Conservation (phyloP, 2,113 vertebrate genomes). For the Empidonax traillii region DNA sequence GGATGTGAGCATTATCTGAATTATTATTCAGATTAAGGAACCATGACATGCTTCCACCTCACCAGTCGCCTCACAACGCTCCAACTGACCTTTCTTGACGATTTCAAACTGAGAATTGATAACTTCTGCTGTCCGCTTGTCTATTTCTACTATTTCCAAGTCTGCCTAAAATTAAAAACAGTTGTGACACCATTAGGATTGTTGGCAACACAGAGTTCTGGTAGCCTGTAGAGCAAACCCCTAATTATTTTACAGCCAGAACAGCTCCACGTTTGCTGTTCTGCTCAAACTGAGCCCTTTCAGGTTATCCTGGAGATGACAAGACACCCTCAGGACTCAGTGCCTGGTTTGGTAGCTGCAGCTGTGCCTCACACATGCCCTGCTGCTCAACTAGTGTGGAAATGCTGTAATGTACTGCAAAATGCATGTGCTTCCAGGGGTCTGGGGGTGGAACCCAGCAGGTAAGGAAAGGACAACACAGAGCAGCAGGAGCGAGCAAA, state of each 20-base stretch:
- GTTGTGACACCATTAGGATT: background rate
- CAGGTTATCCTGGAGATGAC: rapidly evolving
- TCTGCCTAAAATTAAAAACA: constrained; percentile 59
- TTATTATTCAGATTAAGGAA: background rate
- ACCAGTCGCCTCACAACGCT: background rate
- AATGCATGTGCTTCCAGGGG: rapidly evolving
- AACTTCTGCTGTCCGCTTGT: constrained; percentile 71
- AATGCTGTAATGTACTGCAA: background rate
- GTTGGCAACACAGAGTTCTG: rapidly evolving
- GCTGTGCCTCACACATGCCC: rapidly evolving
- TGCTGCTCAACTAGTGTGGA: background rate
- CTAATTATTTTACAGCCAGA: background rate
- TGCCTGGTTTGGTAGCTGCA: background rate
- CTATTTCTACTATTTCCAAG: constrained; percentile 72
- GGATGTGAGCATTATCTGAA: background rate
- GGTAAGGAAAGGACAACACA: background rate
- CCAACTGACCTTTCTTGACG: constrained; percentile 64
- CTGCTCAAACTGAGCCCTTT: background rate
- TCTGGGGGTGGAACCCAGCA: rapidly evolving
- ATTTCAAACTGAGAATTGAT: constrained; percentile 67
- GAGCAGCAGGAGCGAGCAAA: rapidly evolving
- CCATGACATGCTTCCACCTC: background rate
- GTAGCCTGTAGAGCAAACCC: background rate
- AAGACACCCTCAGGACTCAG: rapidly evolving
- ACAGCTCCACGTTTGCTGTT: rapidly evolving